phyloP scores from a whole-genome alignment of 2,113 vertebrate species.

The Rhodinocichla rosea region DNA sequence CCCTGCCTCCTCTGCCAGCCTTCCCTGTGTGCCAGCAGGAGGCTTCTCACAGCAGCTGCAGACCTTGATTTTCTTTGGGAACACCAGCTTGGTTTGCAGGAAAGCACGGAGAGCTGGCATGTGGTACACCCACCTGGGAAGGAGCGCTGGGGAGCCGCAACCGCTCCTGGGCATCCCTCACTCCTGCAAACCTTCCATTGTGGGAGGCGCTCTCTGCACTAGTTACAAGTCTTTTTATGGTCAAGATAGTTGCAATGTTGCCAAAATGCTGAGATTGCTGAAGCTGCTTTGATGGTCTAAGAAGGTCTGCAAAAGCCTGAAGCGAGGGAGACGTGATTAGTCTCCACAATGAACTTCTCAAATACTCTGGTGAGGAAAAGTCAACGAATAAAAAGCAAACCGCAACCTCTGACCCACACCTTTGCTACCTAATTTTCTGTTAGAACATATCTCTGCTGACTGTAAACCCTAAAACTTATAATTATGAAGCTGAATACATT shows the following conservation, averaged over 20 bases:
- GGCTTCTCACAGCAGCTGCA: not conserved
- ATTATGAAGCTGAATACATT: not conserved
- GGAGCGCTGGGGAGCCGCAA: not conserved
- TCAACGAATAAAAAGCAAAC: not conserved
- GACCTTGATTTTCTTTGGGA: not conserved
- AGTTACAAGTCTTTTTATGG: not conserved
- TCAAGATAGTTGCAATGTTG: not conserved
- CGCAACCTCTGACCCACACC: not conserved
- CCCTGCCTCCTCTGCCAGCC: not conserved
- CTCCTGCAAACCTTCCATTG: not conserved
- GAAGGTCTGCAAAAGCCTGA: not conserved
- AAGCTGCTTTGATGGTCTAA: not conserved
- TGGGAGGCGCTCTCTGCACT: not conserved
- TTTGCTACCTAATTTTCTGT: not conserved
- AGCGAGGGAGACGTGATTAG: not conserved
- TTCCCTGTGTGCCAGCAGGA: not conserved
- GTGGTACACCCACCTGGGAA: not conserved
- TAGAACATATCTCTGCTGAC: not conserved
- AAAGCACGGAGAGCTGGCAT: accelerated
- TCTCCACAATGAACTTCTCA: not conserved
- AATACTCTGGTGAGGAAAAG: not conserved
- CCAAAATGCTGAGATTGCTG: not conserved
- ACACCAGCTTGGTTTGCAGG: not conserved
- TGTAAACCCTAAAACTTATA: not conserved
- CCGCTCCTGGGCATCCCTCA: not conserved